Evolutionary conservation across 2,888 invertebrate genomes (phyloP).

Genomic region (Sphaerophoria rueppellii): DNA sequence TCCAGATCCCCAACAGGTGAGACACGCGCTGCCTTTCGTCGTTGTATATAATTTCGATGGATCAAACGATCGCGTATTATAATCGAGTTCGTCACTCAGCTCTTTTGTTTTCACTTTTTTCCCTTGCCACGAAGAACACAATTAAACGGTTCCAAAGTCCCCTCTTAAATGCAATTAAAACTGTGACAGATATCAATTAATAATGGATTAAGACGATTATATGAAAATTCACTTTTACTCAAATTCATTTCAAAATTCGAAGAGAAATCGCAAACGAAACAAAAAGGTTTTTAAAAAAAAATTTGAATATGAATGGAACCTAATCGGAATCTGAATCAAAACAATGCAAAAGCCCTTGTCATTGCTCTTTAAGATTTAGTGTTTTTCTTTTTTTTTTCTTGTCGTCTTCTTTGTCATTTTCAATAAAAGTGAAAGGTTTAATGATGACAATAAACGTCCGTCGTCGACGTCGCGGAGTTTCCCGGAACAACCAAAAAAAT

Average conservation of each 20-base stretch:
- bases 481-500: constrained; percentile 43
- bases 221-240: background rate
- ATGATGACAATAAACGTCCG: background rate
- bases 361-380: constrained; percentile 1
- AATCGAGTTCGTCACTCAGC: constrained; percentile 65
- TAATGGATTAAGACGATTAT: background rate
- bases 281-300: background rate
- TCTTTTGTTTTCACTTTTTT: constrained; percentile 73
- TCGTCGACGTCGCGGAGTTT: constrained; percentile 39
- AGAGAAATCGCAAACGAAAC: constrained; percentile 28
- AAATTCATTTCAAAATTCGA: constrained; percentile 3
- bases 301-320: constrained; percentile 63
- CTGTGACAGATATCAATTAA: constrained; percentile 12
- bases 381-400: constrained; percentile 33
- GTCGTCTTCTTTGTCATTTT: background rate
- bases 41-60: background rate
- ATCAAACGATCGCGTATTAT: constrained; percentile 3
- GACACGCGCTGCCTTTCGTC: constrained; percentile 20
- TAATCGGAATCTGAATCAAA: constrained; percentile 20
- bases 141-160: constrained; percentile 40
- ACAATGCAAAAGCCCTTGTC: constrained; percentile 57
- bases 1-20: constrained; percentile 58
- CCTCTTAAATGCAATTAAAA: constrained; percentile 21
- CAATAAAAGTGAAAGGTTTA: constrained; percentile 69
- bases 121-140: constrained; percentile 50